phyloP scores from a whole-genome alignment of 2,797 vertebrate genomes.

The Perdix hodgsoniae region DNA sequence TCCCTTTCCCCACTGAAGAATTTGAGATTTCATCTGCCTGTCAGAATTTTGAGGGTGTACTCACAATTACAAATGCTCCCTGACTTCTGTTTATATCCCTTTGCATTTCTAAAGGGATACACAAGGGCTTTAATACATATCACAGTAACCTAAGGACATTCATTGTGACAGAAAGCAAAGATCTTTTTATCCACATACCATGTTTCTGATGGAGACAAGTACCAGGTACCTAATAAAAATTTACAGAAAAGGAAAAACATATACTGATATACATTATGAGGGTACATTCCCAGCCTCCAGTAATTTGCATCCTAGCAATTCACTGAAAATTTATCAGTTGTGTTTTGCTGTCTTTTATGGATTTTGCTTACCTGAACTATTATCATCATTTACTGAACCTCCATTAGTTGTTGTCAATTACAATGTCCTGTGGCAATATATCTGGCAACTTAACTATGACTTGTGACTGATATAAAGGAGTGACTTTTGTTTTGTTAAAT shows the following conservation, averaged over 20 bases:
- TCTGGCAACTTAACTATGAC: not conserved
- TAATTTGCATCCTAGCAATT: not conserved
- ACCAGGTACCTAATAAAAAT: not conserved
- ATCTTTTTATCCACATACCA: not conserved
- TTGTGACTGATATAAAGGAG: not conserved
- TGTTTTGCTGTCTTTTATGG: not conserved
- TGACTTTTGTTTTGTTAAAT: not conserved
- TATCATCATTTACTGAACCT: not conserved
- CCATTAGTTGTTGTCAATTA: not conserved
- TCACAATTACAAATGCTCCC: not conserved
- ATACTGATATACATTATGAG: not conserved
- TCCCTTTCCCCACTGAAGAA: not conserved
- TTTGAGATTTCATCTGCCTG: not conserved
- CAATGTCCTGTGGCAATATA: not conserved
- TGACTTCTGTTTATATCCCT: not conserved
- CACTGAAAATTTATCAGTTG: not conserved
- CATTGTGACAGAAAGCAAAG: not conserved
- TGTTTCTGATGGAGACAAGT: not conserved
- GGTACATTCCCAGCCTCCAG: not conserved
- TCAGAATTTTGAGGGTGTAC: not conserved
- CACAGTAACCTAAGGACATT: not conserved
- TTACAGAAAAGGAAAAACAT: not conserved
- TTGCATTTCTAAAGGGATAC: not conserved
- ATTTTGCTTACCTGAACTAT: not conserved
- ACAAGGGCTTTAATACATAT: not conserved